Percentiles rank a stretch among this genome's conserved stretches.
phyloP scores from a whole-genome alignment of 2,888 invertebrate species.

The Drosophila greeni region DNA sequence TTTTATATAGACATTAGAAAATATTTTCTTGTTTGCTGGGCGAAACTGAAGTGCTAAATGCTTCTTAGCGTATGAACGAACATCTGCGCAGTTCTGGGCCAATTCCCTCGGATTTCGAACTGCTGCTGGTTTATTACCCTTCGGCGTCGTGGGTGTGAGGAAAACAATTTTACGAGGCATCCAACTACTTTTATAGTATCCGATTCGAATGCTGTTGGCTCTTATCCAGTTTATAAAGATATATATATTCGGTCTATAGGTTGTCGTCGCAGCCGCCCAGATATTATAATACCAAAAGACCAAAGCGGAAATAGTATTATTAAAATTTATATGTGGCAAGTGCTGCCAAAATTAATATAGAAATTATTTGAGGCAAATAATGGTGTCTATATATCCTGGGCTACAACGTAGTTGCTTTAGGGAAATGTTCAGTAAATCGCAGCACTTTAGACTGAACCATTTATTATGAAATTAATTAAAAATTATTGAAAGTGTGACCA shows the following conservation, averaged over 20 bases:
- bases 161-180: conserved; percentile 68
- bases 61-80: conserved; percentile 15
- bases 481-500: conserved; percentile 23
- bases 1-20: conserved; percentile 47
- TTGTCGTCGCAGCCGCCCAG: conserved; percentile 18
- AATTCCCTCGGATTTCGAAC: conserved; percentile 16
- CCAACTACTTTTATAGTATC: conserved; percentile 61
- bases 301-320: conserved; percentile 57
- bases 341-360: conserved; percentile 39
- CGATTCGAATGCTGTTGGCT: conserved; percentile 44
- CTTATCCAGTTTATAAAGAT: conserved; percentile 43
- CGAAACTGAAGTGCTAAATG: conserved; percentile 57
- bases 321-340: conserved; percentile 62
- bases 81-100: conserved; percentile 56
- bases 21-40: conserved; percentile 30
- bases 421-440: conserved; percentile 3
- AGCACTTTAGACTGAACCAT: background rate
- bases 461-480: background rate
- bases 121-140: conserved; percentile 61
- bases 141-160: conserved; percentile 52
- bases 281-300: conserved; percentile 37
- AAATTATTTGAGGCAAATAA: conserved; percentile 21
- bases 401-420: conserved; percentile 9
- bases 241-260: conserved; percentile 20
- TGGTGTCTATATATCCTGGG: conserved; percentile 4